Evolutionary conservation across 2,888 invertebrate species (phyloP), one percentile per base, ranked within the genome.

Genomic region (Heliconius sara): DNA sequence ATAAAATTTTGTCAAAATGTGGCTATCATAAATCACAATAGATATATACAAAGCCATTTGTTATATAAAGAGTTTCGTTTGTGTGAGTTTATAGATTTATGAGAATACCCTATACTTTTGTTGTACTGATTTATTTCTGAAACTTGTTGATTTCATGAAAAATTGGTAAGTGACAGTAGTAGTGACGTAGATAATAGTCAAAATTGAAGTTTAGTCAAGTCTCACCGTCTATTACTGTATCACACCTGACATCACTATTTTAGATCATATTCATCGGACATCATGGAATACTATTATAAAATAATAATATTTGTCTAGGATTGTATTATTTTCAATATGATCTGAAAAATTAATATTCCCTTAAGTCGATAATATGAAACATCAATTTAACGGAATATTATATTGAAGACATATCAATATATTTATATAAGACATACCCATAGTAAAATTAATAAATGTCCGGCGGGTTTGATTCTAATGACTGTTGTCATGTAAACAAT

Each of bases 1-100:
- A 83, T 84, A 83, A 83, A 82, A 86, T 86, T 84, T 87, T 85
- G 87, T 88, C 84, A 86, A 88, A 85, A 88, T 87, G 89, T 91
- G 90, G 90, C 87, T 90, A 85, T 87, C 86, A 84, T 85, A 84
- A 83, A 84, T 84, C 83, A 85, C 85, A 83, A 85, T 85, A 83
- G 83, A 84, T 83, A 80, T 86, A 86, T 85, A 83, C 80, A 83
- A 84, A 85, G 79, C 85, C 83, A 84, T 87, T 85, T 87, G 85
- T 88, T 88, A 83, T 82, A 83, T 81, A 83, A 80, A 82, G 80
- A 79, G 83, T 84, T 83, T 85, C 75, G 80, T 85, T 85, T 85
- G 83, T 81, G 83, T 83, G 83, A 82, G 81, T 82, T 83, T 84
- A 84, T 83, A 81, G 83, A 83, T 79, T 76, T 79, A 81, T 75